These are phyloP conservation scores for Ceratosolen solmsi DNA, from an alignment of 1,140 invertebrate species.

Conservation along the genomic window DNA sequence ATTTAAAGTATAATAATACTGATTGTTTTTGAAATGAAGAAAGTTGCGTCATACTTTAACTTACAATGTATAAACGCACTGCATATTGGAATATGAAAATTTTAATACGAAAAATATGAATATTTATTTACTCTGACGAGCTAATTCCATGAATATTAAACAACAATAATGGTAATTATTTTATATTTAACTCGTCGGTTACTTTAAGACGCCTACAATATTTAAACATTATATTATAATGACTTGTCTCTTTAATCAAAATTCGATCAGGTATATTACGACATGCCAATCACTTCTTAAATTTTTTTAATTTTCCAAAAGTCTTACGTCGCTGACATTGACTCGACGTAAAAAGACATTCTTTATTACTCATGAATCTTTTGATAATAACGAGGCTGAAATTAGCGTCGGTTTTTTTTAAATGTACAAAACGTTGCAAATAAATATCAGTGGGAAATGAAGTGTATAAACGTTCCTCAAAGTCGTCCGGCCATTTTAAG, in stretches of 20 bases:
- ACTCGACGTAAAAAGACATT: background rate
- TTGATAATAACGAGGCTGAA: slow-evolving; percentile 32
- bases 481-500: slow-evolving; percentile 43
- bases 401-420: slow-evolving; percentile 33
- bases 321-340: slow-evolving; percentile 6
- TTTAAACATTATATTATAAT: background rate
- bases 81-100: slow-evolving; percentile 15
- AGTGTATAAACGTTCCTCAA: slow-evolving; percentile 26
- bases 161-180: background rate
- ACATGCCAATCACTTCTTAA: slow-evolving; percentile 23
- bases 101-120: background rate
- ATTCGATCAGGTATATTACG: background rate
- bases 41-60: background rate
- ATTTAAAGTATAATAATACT: slow-evolving; percentile 5
- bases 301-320: slow-evolving; percentile 25
- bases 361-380: slow-evolving; percentile 34
- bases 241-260: slow-evolving; percentile 25
- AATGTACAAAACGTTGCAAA: slow-evolving; percentile 26
- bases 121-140: background rate
- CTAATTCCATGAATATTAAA: background rate
- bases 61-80: slow-evolving; percentile 11
- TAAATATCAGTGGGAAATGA: slow-evolving; percentile 33
- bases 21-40: background rate
- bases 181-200: background rate
- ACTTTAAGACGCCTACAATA: background rate